Conservation (phyloP, 1,140 invertebrate species). For the Drosophila aff. region DNA sequence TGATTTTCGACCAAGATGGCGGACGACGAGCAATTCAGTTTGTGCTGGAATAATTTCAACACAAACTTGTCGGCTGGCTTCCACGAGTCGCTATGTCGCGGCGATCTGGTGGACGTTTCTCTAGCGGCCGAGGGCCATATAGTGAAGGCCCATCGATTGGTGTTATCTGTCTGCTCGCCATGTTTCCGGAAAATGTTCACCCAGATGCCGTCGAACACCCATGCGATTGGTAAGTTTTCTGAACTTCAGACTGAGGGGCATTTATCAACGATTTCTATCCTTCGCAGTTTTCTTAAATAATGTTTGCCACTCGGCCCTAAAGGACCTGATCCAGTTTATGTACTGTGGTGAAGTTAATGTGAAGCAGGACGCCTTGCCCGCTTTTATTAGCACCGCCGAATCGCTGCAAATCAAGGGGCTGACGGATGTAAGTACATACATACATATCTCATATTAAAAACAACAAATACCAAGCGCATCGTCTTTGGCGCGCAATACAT, state of each 20-base stretch:
- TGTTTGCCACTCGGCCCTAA: conserved; percentile 90
- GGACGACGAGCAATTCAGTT: too few relatives aligned
- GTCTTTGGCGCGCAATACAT: conserved; percentile 67
- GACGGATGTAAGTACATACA: conserved; percentile 85
- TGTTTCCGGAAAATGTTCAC: conserved; percentile 93
- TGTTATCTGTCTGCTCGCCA: too few relatives aligned
- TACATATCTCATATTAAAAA: conserved; percentile 19
- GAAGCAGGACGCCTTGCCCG: conserved; percentile 92
- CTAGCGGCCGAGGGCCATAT: too few relatives aligned
- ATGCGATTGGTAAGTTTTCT: conserved; percentile 86
- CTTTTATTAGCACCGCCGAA: conserved; percentile 94
- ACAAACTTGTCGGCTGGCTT: too few relatives aligned
- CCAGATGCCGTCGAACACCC: conserved; percentile 87
- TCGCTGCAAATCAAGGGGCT: conserved; percentile 94
- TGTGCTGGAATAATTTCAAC: too few relatives aligned
- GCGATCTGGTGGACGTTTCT: too few relatives aligned
- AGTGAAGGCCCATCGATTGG: too few relatives aligned
- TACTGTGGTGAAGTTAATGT: conserved; percentile 95
- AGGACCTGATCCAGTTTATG: conserved; percentile 93
- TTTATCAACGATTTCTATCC: conserved; percentile 29
- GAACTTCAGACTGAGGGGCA: background rate
- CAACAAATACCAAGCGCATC: conserved; percentile 39
- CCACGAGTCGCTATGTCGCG: too few relatives aligned
- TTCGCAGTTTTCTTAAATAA: conserved; percentile 92
- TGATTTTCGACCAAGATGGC: too few relatives aligned